Base-by-base conservation (phyloP, 1,140 invertebrate genomes). In the Hylyphantes graminicola region DNA sequence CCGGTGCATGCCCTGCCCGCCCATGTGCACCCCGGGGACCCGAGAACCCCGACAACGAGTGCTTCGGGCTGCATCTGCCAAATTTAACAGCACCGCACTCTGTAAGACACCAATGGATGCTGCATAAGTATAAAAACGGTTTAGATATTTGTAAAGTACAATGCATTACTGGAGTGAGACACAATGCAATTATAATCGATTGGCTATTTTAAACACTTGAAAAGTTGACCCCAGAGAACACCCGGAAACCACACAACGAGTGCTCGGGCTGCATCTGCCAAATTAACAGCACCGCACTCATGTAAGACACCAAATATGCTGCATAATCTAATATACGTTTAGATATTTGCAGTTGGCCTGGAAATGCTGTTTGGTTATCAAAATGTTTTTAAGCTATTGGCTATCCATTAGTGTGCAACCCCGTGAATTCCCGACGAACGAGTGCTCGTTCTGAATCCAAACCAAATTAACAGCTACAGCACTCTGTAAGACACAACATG, bases 241-340 rank as follows among this genome's bases (percentile, higher is more conserved):
- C 82, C 11, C 73, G 77, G 48, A 84, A 84, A 55, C 73, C 82
- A 64, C 21, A 51, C 13, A 85, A 85, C 61, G 73, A 76, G 19
- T 85, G 82, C 64, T 85, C 82, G 11, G 82, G 82, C 50, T 85
- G 82, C 65, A 85, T 85, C 72, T 85, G 82, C 65, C 73, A 77
- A 77, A 85, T 85, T 65, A 85, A 76, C 61, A 70, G 19, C 59
- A 67, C 81, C 61, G 53, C 72, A 12, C 57, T 83, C 19, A n/a
- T 63, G 81, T 83, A 83, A 75, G 81, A 72, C 12, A 79, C 72
- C n/a, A n/a, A n/a, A n/a, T n/a, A 8, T 70, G 21, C 48, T 70
- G 19, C 63, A 17, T 35, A 65, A n/a, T n/a, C n/a, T n/a, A n/a
- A 35, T 35, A 35, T 35, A 35, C 35, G 35, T 35, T 35, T 35